A percentile compares a stretch with the other conserved stretches of the same genome.
Evolutionary conservation across 1,140 invertebrate genomes (phyloP).

Genomic region (Periplaneta americana): DNA sequence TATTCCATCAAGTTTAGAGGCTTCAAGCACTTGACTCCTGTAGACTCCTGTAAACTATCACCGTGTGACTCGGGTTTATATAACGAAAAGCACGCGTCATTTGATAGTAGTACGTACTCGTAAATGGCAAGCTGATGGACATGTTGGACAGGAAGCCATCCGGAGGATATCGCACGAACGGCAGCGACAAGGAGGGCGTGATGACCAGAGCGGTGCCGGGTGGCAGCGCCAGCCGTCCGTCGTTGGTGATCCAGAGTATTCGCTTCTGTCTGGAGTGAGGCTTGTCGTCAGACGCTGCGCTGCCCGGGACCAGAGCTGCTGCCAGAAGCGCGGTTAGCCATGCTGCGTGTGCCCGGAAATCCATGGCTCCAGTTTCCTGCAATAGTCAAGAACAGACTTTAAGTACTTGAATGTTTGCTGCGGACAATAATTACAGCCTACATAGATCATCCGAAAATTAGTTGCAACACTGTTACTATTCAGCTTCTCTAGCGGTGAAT

Average conservation of each 20-base stretch:
- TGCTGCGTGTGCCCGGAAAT: background rate
- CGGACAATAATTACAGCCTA: no score
- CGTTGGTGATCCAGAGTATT: constrained; percentile 74
- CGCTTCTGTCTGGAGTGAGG: constrained; percentile 72
- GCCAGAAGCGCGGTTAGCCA: background rate
- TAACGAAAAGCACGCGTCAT: no score
- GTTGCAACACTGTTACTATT: no score
- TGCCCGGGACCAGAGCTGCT: background rate
- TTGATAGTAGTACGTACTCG: constrained; percentile 56
- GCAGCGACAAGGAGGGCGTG: constrained; percentile 72
- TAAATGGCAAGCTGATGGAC: constrained; percentile 79
- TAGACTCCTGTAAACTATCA: no score
- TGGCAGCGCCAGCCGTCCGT: constrained; percentile 71
- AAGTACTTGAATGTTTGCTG: no score
- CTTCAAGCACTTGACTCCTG: no score
- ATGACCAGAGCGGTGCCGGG: constrained; percentile 74
- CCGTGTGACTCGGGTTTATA: no score
- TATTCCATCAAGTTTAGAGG: no score
- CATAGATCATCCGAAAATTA: no score
- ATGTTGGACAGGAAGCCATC: constrained; percentile 79
- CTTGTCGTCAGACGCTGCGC: background rate
- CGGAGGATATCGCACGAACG: constrained; percentile 75
- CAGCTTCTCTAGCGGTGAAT: no score
- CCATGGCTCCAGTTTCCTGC: background rate
- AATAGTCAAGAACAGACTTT: no score